Conservation (phyloP, 2,113 vertebrate genomes). For the Coptodon rendalli region DNA sequence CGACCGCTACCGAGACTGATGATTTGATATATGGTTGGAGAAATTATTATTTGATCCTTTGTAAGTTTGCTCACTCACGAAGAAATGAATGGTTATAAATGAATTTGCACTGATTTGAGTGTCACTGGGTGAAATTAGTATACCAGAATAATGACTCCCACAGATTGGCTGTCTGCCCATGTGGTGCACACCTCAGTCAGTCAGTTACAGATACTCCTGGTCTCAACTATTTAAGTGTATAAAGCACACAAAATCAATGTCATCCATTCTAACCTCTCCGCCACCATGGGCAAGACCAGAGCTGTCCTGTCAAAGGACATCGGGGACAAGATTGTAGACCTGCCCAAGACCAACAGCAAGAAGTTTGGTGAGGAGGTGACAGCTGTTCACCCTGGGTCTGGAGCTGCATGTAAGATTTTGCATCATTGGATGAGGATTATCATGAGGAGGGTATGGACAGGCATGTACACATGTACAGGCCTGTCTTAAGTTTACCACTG, state of each 20-base stretch:
- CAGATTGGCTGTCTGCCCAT: not conserved
- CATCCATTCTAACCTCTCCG: accelerated
- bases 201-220: not conserved
- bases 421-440: not conserved
- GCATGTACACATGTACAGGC: not conserved
- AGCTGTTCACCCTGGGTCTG: not conserved
- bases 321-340: not conserved
- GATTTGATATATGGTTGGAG: not conserved
- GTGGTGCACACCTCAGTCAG: not conserved
- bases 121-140: not conserved
- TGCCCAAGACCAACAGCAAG: not conserved
- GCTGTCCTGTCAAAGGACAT: not conserved
- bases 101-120: not conserved
- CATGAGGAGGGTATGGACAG: not conserved
- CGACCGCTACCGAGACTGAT: no score
- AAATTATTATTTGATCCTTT: not conserved
- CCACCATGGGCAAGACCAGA: not conserved
- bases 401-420: not conserved
- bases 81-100: not conserved
- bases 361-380: not conserved
- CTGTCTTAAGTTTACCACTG: not conserved
- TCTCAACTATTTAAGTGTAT: not conserved
- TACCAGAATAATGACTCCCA: not conserved
- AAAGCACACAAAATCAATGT: not conserved
- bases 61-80: not conserved